Base-by-base conservation (phyloP, 2,797 vertebrate genomes). In the Rhynchotus rufescens region DNA sequence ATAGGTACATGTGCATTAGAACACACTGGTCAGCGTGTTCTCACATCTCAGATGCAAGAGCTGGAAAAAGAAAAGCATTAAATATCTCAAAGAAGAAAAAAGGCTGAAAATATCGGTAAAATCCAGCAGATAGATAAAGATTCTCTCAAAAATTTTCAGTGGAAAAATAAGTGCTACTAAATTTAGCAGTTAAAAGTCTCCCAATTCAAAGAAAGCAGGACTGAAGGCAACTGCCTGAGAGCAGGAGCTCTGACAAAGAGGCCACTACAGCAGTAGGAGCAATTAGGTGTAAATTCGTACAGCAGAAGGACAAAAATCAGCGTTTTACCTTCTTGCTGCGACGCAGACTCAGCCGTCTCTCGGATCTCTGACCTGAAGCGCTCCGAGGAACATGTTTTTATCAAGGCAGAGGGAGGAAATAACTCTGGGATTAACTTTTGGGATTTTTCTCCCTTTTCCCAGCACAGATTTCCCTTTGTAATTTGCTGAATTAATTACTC, bases 401-500 rank as follows among this genome's bases (percentile, higher is more conserved):
- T 98, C 86, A 81, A 49, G 21, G 77, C 52, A 91, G 25, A 2
- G 73, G 69, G 79, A 97, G 97, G 97, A 97, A 98, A 96, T 90
- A 79, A 67, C 77, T 83, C 92, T 15, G 12, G 95, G 80, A 84
- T 94, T 88, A 74, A 44, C 84, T 90, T 96, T 91, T 88, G 87
- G 96, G 89, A 93, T 76, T 96, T 96, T 93, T 76, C 80, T 90
- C 54, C 57, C 92, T 94, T 96, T 97, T 89, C 95, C 96, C 87
- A 20, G 90, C 79, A 89, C 12, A 2, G 28, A 94, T 96, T 97
- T 97, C 96, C 96, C 90, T 94, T 66, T 78, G 76, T 21, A 71
- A 90, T 85, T 83, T 15, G 21, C 78, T 25, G 88, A 84, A 82
- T 90, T 92, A 93, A 95, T 93, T 79, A 93, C 91, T 61, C 34